These are phyloP conservation scores for Heliconius melpomene DNA, from an alignment of 1,140 invertebrate genomes.

Conservation along the genomic window DNA sequence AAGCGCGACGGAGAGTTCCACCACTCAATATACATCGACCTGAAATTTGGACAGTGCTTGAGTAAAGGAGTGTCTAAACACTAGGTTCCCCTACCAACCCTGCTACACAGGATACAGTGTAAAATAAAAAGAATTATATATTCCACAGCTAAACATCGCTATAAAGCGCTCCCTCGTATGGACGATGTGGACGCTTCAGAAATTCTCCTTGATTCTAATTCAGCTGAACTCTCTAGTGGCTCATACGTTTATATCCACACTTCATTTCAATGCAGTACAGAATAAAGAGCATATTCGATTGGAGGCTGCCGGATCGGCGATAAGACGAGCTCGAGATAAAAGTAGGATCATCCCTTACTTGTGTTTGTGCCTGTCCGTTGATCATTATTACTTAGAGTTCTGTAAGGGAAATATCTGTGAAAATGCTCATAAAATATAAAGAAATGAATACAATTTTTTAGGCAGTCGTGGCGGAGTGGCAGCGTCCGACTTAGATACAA, in stretches of 20 bases:
- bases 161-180: neutral
- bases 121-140: neutral
- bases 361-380: neutral
- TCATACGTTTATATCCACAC: conserved; percentile 17
- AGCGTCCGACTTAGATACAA: no score
- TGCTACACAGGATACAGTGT: no score
- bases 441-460: no score
- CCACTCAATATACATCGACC: no score
- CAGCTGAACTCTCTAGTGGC: neutral
- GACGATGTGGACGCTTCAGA: neutral
- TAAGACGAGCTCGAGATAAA: conserved; percentile 12
- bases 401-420: no score
- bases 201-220: conserved; percentile 1
- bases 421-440: no score
- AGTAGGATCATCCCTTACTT: conserved; percentile 9
- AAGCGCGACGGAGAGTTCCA: no score
- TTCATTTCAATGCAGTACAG: conserved; percentile 16
- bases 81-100: no score
- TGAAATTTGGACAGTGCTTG: no score
- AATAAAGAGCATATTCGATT: conserved; percentile 18
- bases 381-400: no score
- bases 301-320: neutral
- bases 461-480: no score
- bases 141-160: neutral
- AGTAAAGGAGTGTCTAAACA: no score